Evolutionary conservation across 2,113 vertebrate genomes (phyloP).

Genomic region (Gadus chalcogrammus): DNA sequence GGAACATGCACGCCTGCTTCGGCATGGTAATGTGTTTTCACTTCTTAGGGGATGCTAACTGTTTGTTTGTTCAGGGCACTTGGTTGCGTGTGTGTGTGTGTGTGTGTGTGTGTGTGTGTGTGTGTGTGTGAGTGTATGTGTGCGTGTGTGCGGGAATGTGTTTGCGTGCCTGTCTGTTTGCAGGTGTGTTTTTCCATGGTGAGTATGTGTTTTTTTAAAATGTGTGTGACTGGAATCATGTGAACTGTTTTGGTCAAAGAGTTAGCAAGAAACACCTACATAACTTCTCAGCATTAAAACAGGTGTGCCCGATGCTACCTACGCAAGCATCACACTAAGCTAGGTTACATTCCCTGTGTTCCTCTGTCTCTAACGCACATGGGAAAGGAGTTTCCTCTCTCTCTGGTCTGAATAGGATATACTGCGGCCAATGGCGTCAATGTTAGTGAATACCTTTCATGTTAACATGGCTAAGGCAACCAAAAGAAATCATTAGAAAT

Average conservation of each 20-base stretch:
- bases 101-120: conserved; percentile 3
- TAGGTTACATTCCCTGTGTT: neutral
- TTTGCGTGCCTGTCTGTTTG: conserved; percentile 35
- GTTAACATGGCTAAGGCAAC: conserved; percentile 18
- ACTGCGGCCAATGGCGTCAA: conserved; percentile 2
- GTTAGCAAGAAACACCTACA: conserved; percentile 43
- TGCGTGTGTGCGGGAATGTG: conserved; percentile 15
- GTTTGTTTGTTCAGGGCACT: conserved; percentile 65
- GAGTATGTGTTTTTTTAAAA: too few relatives aligned
- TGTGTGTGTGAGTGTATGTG: conserved; percentile 32
- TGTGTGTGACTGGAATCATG: neutral
- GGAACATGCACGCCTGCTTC: conserved; percentile 77
- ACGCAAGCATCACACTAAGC: neutral
- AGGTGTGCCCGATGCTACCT: neutral
- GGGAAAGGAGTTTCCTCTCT: conserved; percentile 20
- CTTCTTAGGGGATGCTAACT: conserved; percentile 77
- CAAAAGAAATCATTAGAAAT: conserved; percentile 31
- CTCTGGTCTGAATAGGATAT: neutral
- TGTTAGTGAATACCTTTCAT: conserved; percentile 28
- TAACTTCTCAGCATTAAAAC: conserved; percentile 27
- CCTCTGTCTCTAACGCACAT: conserved; percentile 10
- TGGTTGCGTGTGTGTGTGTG: conserved; percentile 49
- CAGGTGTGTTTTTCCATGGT: conserved; percentile 33
- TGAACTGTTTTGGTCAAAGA: conserved; percentile 20
- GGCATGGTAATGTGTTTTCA: conserved; percentile 89